phyloP scores from a whole-genome alignment of 2,888 invertebrate genomes.

The Rhorus exstirpatorius region DNA sequence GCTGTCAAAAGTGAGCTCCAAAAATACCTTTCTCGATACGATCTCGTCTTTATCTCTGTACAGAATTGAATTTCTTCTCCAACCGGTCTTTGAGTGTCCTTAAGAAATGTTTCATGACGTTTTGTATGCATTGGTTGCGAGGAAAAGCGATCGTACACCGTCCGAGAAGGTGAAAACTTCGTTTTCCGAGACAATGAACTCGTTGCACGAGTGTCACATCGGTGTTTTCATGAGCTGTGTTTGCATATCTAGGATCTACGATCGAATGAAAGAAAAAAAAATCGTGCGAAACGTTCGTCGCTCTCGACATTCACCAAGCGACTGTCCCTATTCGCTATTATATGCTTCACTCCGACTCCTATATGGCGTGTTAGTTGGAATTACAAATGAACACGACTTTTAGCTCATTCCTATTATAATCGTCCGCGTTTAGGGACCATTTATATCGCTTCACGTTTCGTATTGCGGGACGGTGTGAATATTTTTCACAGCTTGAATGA shows the following conservation, averaged over 20 bases:
- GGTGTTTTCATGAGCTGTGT: slow-evolving; percentile 26
- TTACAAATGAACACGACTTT: slow-evolving; percentile 13
- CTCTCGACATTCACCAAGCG: slow-evolving; percentile 34
- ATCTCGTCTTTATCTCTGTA: too few species aligned
- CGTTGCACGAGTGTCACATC: slow-evolving; percentile 4
- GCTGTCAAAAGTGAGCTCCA: too few species aligned
- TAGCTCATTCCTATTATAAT: slow-evolving; percentile 5
- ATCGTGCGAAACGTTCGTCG: slow-evolving; percentile 41
- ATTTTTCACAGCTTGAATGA: too few species aligned
- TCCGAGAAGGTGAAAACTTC: slow-evolving; percentile 60
- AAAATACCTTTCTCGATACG: too few species aligned
- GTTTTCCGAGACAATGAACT: slow-evolving; percentile 64
- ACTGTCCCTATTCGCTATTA: slow-evolving; percentile 16
- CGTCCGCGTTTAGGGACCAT: not conserved
- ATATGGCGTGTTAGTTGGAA: slow-evolving; percentile 8
- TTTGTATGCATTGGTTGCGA: too few species aligned
- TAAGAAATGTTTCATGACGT: too few species aligned
- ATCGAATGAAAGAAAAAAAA: slow-evolving; percentile 16
- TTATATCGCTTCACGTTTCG: too few species aligned
- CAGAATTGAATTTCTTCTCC: too few species aligned
- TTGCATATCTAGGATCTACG: slow-evolving; percentile 61
- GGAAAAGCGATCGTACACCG: slow-evolving; percentile 52
- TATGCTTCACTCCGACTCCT: not conserved
- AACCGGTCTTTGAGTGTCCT: not conserved
- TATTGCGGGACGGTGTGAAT: too few species aligned